phyloP scores from a whole-genome alignment of 2,888 invertebrate genomes.

The Pseudolycoriella hygida region DNA sequence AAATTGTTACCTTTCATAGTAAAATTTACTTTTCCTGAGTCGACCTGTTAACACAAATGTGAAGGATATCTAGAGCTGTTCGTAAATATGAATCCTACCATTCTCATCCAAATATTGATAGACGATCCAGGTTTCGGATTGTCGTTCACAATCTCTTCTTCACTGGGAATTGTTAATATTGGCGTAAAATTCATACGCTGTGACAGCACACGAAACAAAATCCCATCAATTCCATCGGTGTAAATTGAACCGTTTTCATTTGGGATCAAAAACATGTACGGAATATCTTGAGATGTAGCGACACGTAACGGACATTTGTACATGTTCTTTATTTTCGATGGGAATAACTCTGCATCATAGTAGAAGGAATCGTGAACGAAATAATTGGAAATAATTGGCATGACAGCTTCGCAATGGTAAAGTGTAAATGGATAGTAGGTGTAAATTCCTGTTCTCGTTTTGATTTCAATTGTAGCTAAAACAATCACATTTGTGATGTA shows the following conservation, averaged over 20 bases:
- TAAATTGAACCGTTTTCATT: neutral
- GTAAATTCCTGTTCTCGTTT: conserved; percentile 5
- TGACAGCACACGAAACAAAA: conserved; percentile 7
- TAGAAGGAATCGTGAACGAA: conserved; percentile 5
- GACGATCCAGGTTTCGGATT: too few relatives aligned
- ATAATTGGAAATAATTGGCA: conserved; percentile 7
- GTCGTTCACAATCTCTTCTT: too few relatives aligned
- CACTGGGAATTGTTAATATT: neutral
- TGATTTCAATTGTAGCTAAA: neutral
- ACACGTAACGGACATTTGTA: conserved; percentile 8
- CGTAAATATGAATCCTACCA: too few relatives aligned
- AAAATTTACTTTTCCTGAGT: too few relatives aligned
- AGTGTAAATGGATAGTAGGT: conserved; percentile 10
- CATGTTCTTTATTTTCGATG: conserved; percentile 9
- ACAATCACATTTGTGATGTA: conserved; percentile 8
- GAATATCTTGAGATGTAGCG: conserved; percentile 5
- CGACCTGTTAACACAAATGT: too few relatives aligned
- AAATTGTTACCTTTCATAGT: too few relatives aligned
- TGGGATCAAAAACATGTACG: conserved; percentile 6
- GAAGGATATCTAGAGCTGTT: too few relatives aligned
- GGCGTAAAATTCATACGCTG: conserved; percentile 9
- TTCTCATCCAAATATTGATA: too few relatives aligned
- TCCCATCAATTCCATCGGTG: conserved; percentile 9
- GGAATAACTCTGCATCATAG: conserved; percentile 6
- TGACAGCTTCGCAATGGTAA: conserved; percentile 6